Conservation (phyloP, 2,797 vertebrate genomes). For the Zenarchopterus dispar region DNA sequence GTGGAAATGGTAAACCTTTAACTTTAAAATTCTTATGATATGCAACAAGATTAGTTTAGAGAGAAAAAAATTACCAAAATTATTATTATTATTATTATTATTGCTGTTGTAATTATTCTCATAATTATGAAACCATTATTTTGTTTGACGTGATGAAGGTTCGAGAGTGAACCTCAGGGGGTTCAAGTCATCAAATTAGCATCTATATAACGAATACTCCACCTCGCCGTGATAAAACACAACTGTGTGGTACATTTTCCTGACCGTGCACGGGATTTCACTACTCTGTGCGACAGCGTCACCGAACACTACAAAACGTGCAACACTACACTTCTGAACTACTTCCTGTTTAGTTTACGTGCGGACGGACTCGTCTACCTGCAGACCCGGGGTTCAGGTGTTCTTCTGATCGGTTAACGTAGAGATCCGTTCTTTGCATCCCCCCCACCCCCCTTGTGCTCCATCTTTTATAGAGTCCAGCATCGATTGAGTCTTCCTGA, state of each 20-base stretch:
- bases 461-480: conserved; percentile 71
- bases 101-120: conserved; percentile 73
- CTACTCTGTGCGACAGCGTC: conserved; percentile 22
- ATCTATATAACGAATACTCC: conserved; percentile 33
- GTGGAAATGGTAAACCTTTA: conserved; percentile 85
- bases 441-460: conserved; percentile 49
- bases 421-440: conserved; percentile 65
- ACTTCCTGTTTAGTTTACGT: conserved; percentile 30
- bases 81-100: conserved; percentile 65
- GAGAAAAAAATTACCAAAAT: conserved; percentile 83
- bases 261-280: conserved; percentile 42
- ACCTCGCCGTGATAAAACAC: conserved; percentile 21
- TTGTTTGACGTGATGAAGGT: conserved; percentile 63
- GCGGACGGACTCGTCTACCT: conserved; percentile 12
- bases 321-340: conserved; percentile 54
- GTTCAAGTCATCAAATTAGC: conserved; percentile 36
- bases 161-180: conserved; percentile 45
- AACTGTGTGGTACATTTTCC: conserved; percentile 14
- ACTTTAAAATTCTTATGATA: conserved; percentile 83
- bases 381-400: conserved; percentile 43
- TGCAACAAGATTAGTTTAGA: conserved; percentile 86
- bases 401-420: conserved; percentile 48
- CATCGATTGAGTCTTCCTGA: conserved; percentile 80
- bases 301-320: conserved; percentile 52
- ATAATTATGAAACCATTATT: conserved; percentile 69